Evolutionary conservation across 2,113 vertebrate genomes (phyloP).

Genomic region (Psilopogon haemacephalus): DNA sequence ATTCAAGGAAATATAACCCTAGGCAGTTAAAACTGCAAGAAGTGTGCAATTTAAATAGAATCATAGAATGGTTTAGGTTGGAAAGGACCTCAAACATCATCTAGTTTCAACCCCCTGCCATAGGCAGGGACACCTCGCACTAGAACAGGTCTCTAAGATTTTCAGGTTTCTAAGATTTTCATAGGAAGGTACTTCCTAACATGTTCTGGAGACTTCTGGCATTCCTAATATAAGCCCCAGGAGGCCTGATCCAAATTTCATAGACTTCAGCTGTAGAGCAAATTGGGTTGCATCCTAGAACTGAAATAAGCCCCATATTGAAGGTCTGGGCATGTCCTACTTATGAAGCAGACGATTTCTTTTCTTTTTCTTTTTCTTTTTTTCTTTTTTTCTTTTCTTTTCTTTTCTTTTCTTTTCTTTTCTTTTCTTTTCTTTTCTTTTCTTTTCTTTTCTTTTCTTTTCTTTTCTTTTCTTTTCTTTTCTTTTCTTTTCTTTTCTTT

Average conservation of each 20-base stretch:
- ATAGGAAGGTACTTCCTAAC: neutral
- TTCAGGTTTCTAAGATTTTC: neutral
- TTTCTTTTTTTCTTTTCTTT: no score
- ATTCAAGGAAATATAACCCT: neutral
- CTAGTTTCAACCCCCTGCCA: no score
- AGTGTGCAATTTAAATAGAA: neutral
- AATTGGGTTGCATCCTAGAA: neutral
- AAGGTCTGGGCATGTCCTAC: neutral
- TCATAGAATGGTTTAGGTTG: no score
- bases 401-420: no score
- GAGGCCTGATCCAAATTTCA: neutral
- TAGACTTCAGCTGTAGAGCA: neutral
- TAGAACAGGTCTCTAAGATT: neutral
- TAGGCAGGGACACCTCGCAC: no score
- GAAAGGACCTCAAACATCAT: no score
- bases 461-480: no score
- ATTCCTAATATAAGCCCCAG: neutral
- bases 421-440: no score
- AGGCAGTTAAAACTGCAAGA: neutral
- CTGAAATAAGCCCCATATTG: fast-evolving
- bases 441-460: no score
- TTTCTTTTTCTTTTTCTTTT: no score
- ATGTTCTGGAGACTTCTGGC: neutral
- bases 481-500: no score
- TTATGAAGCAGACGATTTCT: neutral